Evolutionary conservation across 2,888 invertebrate species (phyloP).

Genomic region (Phyto melanocephala): DNA sequence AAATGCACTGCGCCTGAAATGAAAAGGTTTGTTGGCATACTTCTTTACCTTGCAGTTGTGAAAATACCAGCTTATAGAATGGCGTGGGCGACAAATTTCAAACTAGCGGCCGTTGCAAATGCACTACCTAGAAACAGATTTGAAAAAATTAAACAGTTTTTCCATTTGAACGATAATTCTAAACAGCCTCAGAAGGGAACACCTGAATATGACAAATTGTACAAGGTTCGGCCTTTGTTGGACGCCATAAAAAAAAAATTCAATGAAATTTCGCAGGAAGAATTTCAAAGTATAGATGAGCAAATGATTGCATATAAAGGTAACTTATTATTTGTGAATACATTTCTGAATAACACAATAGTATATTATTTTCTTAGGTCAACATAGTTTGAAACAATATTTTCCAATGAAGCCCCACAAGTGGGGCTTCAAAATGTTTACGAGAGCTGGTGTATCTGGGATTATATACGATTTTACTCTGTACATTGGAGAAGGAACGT

Average conservation of each 20-base stretch:
- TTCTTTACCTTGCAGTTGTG: slow-evolving; percentile 9
- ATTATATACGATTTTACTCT: not conserved
- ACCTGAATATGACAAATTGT: not conserved
- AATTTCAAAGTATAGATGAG: slow-evolving; percentile 22
- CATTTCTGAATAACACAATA: not conserved
- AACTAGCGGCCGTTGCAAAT: slow-evolving; percentile 15
- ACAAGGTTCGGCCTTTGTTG: not conserved
- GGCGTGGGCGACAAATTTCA: not conserved
- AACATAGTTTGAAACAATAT: slow-evolving; percentile 37
- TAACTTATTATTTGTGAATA: not conserved
- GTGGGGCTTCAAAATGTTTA: slow-evolving; percentile 55
- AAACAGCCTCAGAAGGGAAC: not conserved
- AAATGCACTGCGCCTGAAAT: slow-evolving; percentile 17
- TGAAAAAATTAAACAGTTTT: slow-evolving; percentile 2
- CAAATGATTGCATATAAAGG: slow-evolving; percentile 34
- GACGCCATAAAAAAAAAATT: not conserved
- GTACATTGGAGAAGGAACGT: not conserved
- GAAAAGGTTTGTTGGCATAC: slow-evolving; percentile 24
- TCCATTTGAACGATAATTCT: not conserved
- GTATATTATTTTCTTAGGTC: slow-evolving; percentile 15
- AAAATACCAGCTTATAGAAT: not conserved
- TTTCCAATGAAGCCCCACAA: slow-evolving; percentile 49
- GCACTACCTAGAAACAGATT: slow-evolving; percentile 19
- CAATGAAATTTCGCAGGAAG: not conserved
- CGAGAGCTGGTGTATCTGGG: slow-evolving; percentile 45